phyloP scores from a whole-genome alignment of 2,888 invertebrate genomes.

The Odontomyia ornata region DNA sequence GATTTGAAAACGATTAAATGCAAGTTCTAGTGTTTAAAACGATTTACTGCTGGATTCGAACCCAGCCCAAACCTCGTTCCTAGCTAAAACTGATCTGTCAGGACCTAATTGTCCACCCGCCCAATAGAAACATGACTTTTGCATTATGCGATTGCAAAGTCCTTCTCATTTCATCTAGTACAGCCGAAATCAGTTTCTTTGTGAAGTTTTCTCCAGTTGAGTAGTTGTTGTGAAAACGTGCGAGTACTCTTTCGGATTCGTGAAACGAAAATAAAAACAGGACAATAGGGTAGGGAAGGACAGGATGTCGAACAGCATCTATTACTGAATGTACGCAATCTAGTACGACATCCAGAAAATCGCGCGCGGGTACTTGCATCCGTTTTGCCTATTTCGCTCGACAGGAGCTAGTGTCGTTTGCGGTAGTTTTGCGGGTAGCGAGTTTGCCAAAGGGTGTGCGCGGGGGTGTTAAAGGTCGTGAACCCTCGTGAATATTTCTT shows the following conservation, averaged over 20 bases:
- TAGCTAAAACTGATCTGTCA: too few species aligned
- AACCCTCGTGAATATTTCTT: conserved; percentile 18
- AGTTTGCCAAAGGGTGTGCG: conserved; percentile 11
- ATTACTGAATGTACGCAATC: conserved; percentile 14
- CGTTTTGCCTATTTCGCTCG: background rate
- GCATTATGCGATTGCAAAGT: background rate
- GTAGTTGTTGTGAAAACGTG: background rate
- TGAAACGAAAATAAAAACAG: conserved; percentile 2
- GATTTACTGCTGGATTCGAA: too few species aligned
- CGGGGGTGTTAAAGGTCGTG: conserved; percentile 39
- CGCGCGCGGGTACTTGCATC: conserved; percentile 21
- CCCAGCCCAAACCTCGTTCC: too few species aligned
- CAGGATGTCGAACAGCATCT: background rate
- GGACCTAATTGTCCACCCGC: too few species aligned
- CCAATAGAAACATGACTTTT: too few species aligned
- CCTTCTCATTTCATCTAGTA: background rate
- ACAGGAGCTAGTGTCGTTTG: background rate
- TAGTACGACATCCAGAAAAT: background rate
- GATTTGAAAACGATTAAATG: too few species aligned
- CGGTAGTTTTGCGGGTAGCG: background rate
- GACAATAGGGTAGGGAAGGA: background rate
- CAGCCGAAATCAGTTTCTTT: background rate
- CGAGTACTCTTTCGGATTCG: background rate
- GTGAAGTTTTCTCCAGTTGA: background rate
- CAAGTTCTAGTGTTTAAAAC: too few species aligned